Base-by-base conservation (phyloP, 2,113 vertebrate genomes). In the Leptobrachium ailaonicum region DNA sequence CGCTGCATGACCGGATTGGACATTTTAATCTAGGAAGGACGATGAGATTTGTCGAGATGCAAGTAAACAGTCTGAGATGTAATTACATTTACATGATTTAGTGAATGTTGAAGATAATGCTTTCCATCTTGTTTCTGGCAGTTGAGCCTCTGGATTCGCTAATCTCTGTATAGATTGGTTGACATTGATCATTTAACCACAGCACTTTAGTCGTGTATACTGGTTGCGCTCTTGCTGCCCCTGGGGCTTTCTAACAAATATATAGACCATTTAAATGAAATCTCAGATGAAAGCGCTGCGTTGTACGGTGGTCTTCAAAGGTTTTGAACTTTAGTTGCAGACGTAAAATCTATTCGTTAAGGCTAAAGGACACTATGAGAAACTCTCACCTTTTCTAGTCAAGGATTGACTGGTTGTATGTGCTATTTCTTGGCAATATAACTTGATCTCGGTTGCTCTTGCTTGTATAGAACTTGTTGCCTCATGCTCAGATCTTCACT, bases 1-100 rank as follows among this genome's bases (percentile, higher is more conserved):
- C 71, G 76, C 71, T 62, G 67, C 58, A 56, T 71, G 76, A 71
- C 67, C 71, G 40, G 67, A 63, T 78, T 63, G 76, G 56, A 60
- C 56, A 60, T 7, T 60, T 60, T 60, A 60, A 60, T 60, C 56
- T 60, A 60, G 56, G 13, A 60, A 13, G 56, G 56, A 60, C 3
- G 11, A 12, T 12, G 13, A 60, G 10, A 60, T 14, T 60, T 12
- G 9, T 60, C 4, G 56, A 60, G 10, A 60, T 3, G 2, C 4
- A 11, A 60, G 11, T 60, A 13, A 60, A 60, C 13, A 13, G 3
- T 13, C 10, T 60, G 56, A 60, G 11, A 13, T 10, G 56, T 60
- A 60, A 60, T 60, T 60, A 60, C 10, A 60, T 60, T 11, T 60
- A 60, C 56, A 60, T 14, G 13, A 60, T 60, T 13, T 60, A 60